phyloP scores from a whole-genome alignment of 2,113 vertebrate species.

The Burhinus bistriatus region DNA sequence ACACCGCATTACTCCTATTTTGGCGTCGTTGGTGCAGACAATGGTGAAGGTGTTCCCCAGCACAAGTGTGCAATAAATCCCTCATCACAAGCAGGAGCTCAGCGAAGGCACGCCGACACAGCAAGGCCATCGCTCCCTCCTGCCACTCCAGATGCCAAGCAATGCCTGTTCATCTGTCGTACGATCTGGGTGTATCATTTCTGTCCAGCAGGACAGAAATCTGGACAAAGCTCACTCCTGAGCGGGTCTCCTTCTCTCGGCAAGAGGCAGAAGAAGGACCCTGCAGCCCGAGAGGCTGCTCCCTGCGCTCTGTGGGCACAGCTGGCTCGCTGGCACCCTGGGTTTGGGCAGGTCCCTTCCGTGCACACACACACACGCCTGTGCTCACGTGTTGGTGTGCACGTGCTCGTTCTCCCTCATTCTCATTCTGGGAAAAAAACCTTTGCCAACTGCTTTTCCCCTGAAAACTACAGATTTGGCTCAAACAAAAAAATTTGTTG shows the following conservation, averaged over 20 bases:
- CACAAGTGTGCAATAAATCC: background rate
- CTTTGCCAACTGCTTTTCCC: background rate
- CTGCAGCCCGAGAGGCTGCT: background rate
- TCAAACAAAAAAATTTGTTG: background rate
- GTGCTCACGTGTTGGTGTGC: background rate
- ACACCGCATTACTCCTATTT: background rate
- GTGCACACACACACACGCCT: background rate
- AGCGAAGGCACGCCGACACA: accelerated
- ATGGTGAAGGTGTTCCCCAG: background rate
- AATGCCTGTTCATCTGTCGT: background rate
- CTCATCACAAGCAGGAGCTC: background rate
- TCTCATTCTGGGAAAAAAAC: background rate
- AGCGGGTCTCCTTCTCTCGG: background rate
- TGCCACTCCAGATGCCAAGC: background rate
- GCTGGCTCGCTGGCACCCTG: background rate
- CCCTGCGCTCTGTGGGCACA: background rate
- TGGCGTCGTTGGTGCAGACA: accelerated
- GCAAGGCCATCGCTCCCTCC: background rate
- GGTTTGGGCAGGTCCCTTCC: background rate
- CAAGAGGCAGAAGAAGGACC: background rate
- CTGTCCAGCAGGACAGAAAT: too few relatives aligned
- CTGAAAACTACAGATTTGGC: background rate
- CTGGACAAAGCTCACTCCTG: background rate
- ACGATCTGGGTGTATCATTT: too few relatives aligned
- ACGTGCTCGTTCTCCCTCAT: background rate